These are phyloP conservation scores for Drosophila pruinosa DNA, from an alignment of 1,140 invertebrate genomes.

Conservation along the genomic window DNA sequence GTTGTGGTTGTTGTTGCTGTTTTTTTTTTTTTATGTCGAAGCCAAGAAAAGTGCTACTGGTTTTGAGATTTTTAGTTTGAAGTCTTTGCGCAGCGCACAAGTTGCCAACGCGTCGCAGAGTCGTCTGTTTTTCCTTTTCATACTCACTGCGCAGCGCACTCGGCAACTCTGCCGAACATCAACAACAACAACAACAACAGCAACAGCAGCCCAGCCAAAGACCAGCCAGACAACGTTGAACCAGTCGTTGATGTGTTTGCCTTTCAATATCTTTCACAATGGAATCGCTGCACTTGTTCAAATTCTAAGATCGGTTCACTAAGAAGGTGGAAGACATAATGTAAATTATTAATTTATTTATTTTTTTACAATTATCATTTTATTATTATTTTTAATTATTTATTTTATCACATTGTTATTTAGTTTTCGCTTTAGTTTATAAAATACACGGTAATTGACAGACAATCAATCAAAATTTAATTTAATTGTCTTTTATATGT, in stretches of 20 bases:
- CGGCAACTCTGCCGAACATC: constrained; percentile 54
- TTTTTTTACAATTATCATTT: background rate
- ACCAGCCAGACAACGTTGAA: constrained; percentile 47
- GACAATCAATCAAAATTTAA: too few species aligned
- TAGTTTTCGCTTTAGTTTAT: too few species aligned
- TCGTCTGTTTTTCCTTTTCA: constrained; percentile 55
- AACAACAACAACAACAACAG: constrained; percentile 29
- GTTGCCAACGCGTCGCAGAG: constrained; percentile 52
- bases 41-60: constrained; percentile 77
- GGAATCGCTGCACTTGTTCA: constrained; percentile 7
- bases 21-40: constrained; percentile 52
- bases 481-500: too few species aligned
- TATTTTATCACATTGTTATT: too few species aligned
- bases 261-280: constrained; percentile 65
- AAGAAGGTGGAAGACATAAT: background rate
- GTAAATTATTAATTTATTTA: background rate
- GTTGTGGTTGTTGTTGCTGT: constrained; percentile 6
- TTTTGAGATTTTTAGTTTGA: constrained; percentile 68
- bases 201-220: constrained; percentile 11
- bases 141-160: constrained; percentile 37
- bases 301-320: background rate
- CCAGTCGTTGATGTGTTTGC: constrained; percentile 54
- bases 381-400: too few species aligned
- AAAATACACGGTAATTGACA: too few species aligned
- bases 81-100: constrained; percentile 27